Conservation (phyloP, 2,113 vertebrate species). For the Progne subis region DNA sequence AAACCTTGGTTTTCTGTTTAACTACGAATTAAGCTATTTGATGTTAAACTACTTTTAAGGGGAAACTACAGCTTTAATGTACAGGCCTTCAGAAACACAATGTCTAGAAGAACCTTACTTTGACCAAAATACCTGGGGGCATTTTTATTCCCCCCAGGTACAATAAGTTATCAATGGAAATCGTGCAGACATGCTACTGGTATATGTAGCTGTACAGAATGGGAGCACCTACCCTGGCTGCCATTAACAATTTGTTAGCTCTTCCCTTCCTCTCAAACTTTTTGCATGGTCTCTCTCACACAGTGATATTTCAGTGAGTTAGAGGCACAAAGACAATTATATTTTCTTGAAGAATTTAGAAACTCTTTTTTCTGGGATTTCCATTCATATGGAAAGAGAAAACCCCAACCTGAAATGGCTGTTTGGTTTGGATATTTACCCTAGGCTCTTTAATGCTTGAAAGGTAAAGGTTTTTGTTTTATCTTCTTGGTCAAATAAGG, state of each 20-base stretch:
- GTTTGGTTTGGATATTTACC: not conserved
- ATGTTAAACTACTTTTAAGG: not conserved
- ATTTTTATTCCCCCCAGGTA: not conserved
- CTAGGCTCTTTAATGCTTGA: not conserved
- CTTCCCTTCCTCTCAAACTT: not conserved
- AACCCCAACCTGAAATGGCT: not conserved
- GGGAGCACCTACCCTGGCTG: not conserved
- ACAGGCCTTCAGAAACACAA: not conserved
- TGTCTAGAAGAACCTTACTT: not conserved
- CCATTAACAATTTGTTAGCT: not conserved
- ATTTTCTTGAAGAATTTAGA: not conserved
- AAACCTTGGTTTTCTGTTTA: slow-evolving; percentile 15
- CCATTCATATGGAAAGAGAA: not conserved
- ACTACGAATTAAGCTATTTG: not conserved
- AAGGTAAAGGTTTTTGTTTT: not conserved
- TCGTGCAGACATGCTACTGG: not conserved
- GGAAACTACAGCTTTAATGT: not conserved
- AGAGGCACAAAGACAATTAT: not conserved
- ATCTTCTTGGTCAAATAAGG: not conserved
- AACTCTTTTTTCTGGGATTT: not conserved
- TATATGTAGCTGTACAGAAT: not conserved
- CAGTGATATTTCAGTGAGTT: not conserved
- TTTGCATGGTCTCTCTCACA: not conserved
- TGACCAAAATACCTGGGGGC: not conserved
- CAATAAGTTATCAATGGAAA: not conserved